Evolutionary conservation across 2,797 vertebrate species (phyloP), one percentile per base, ranked within the genome.

Genomic region (Enteromius argenteus): DNA sequence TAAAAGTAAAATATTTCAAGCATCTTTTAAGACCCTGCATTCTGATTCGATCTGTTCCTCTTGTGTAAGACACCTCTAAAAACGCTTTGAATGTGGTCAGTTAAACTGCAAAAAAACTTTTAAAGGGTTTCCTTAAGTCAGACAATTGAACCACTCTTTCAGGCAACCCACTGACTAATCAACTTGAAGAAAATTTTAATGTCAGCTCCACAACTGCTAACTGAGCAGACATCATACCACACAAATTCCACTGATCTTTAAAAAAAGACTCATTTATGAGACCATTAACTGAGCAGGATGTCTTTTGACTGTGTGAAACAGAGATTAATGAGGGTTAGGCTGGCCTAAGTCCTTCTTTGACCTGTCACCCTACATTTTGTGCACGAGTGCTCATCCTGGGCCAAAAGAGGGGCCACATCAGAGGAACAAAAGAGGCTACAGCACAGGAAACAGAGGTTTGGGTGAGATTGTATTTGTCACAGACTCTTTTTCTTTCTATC

Each of bases 391-490:
- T 87, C 64, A 67, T 66, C 62, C 79, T 79, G 78, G 83, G 60
- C 23, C 6, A 64, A 60, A 64, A 75, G 27, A 84, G 60, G 68
- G 79, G 78, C 46, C 72, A 66, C 60, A 42, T 76, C 27, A 35
- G 53, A 62, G 60, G 23, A 67, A 79, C 68, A 80, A 67, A 84
- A 72, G 39, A 77, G 76, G 72, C 66, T 53, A 80, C 49, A 83
- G 60, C 42, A 67, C 82, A 87, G 85, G 86, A 89, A 87, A 73
- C 71, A 75, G 73, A 67, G 46, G 82, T 86, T 71, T 85, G 49
- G 30, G 53, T 72, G 62, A 87, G 75, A 80, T 49, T 75, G 73
- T 19, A 23, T 71, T 80, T 32, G 21, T 86, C 60, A 77, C 19
- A 13, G 35, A 46, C 73, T 69, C 15, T 66, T 37, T 60, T 69